A percentile compares a stretch with the other conserved stretches of the same genome.
Conservation (phyloP, 1,140 invertebrate species). For the Drosophila sulfurigaster region DNA sequence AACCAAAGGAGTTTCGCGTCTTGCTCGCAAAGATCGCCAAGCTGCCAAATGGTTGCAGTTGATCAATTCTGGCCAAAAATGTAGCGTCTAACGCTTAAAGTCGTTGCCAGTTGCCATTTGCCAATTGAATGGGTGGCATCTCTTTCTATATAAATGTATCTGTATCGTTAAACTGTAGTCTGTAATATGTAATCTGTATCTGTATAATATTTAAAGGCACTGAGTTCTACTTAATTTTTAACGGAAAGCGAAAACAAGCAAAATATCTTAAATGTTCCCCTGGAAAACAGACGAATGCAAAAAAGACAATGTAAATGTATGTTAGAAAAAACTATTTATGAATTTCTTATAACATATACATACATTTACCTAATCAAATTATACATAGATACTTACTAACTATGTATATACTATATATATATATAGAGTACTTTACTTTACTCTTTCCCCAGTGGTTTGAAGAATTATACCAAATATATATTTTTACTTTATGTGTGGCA, state of each 20-base stretch:
- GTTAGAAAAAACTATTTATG: slow-evolving; percentile 74
- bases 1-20: slow-evolving; percentile 25
- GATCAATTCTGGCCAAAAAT: slow-evolving; percentile 1
- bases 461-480: slow-evolving; percentile 84
- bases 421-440: slow-evolving; percentile 41
- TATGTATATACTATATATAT: slow-evolving; percentile 19
- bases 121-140: slow-evolving; percentile 17
- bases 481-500: slow-evolving; percentile 81
- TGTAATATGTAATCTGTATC: slow-evolving; percentile 18
- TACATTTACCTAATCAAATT: slow-evolving; percentile 42
- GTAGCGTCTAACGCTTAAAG: slow-evolving; percentile 57
- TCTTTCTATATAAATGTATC: slow-evolving; percentile 28
- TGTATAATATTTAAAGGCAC: slow-evolving; percentile 81
- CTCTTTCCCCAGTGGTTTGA: slow-evolving; percentile 79
- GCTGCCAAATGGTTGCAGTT: slow-evolving; percentile 13
- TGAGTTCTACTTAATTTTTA: slow-evolving; percentile 84
- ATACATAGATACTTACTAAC: slow-evolving; percentile 37
- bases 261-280: slow-evolving; percentile 31
- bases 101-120: slow-evolving; percentile 21
- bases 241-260: slow-evolving; percentile 39
- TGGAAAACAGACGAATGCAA: slow-evolving; percentile 15
- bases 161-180: slow-evolving; percentile 34
- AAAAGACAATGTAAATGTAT: slow-evolving; percentile 68
- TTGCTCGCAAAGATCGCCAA: slow-evolving; percentile 31
- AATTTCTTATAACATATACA: slow-evolving; percentile 65